phyloP scores from a whole-genome alignment of 2,888 invertebrate genomes.

The Frankliniella fusca region DNA sequence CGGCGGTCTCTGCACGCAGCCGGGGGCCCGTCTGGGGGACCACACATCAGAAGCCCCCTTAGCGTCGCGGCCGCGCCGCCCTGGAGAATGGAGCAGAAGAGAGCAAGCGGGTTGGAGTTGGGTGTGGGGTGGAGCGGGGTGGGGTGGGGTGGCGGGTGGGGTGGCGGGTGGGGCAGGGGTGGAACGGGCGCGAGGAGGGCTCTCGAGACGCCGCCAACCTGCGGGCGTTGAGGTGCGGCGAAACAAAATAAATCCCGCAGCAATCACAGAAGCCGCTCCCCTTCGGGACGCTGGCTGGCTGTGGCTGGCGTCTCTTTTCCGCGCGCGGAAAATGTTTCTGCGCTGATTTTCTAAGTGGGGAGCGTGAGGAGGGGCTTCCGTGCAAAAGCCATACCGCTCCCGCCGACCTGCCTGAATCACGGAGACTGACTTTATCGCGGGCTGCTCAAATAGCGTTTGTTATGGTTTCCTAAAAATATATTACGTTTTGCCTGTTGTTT shows the following conservation, averaged over 20 bases:
- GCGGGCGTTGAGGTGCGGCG: neutral
- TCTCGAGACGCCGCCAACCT: neutral
- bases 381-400: no score
- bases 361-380: no score
- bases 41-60: neutral
- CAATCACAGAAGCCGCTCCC: neutral
- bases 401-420: no score
- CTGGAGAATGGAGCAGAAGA: neutral
- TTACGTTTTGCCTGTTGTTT: no score
- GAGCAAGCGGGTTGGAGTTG: neutral
- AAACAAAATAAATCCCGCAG: neutral
- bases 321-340: neutral
- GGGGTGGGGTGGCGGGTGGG: neutral
- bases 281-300: no score
- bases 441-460: no score
- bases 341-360: neutral
- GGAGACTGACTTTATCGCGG: no score
- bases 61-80: neutral
- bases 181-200: neutral
- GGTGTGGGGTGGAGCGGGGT: neutral
- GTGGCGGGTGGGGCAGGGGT: no score
- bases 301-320: neutral
- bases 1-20: neutral
- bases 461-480: no score
- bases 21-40: neutral